These are phyloP conservation scores for Sthenelais limicola DNA, from an alignment of 2,888 invertebrate species.

Conservation along the genomic window DNA sequence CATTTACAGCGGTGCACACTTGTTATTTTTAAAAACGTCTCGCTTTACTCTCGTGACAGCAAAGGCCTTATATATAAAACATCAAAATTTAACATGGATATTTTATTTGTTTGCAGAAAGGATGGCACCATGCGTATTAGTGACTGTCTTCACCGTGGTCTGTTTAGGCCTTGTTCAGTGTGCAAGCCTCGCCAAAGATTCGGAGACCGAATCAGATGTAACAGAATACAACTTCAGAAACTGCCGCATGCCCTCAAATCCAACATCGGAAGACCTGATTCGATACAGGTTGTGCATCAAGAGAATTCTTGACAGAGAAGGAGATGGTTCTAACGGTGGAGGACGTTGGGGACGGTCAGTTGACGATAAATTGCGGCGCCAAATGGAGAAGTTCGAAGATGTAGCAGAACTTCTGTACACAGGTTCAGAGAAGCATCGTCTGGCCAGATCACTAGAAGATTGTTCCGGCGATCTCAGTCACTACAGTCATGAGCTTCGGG, in stretches of 20 bases:
- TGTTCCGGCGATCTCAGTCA: background rate
- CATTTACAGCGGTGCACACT: too few relatives aligned
- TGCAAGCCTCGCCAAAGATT: too few relatives aligned
- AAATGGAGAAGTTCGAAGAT: background rate
- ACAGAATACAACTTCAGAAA: too few relatives aligned
- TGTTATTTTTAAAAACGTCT: too few relatives aligned
- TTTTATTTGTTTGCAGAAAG: too few relatives aligned
- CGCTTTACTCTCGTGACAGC: too few relatives aligned
- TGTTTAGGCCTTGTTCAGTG: too few relatives aligned
- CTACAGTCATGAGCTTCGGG: constrained; percentile 4
- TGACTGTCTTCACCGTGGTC: too few relatives aligned
- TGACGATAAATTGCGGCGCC: background rate
- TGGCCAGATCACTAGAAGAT: constrained; percentile 14
- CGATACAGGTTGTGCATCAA: background rate
- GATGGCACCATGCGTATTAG: too few relatives aligned
- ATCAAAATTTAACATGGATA: too few relatives aligned
- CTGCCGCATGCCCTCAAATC: background rate
- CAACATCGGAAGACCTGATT: background rate
- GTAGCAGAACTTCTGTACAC: background rate
- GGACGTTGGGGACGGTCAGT: constrained; percentile 8
- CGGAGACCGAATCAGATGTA: too few relatives aligned
- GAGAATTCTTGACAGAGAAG: background rate
- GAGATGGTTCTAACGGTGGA: background rate
- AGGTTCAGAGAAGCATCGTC: background rate
- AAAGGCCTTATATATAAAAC: too few relatives aligned